phyloP scores from a whole-genome alignment of 2,888 invertebrate genomes.

The Plusia festucae region DNA sequence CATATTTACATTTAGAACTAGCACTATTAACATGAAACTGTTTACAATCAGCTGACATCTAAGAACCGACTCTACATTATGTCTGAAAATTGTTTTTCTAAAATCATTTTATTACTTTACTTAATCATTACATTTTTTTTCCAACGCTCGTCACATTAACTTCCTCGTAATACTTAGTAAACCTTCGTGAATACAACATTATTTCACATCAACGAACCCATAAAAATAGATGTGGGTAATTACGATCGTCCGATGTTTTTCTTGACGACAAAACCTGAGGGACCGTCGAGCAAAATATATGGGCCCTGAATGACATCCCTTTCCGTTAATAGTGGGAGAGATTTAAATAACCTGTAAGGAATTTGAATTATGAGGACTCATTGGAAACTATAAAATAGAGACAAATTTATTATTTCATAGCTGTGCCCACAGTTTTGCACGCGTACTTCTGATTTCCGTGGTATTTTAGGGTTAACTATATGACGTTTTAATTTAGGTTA shows the following conservation, averaged over 20 bases:
- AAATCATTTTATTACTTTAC: neutral
- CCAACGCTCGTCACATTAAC: slow-evolving; percentile 6
- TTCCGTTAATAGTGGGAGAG: slow-evolving; percentile 29
- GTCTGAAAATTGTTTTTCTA: neutral
- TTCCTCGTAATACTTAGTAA: slow-evolving; percentile 25
- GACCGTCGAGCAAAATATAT: slow-evolving; percentile 49
- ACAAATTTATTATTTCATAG: neutral
- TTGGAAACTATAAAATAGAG: slow-evolving; percentile 15
- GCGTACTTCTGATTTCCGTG: neutral
- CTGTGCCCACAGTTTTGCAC: neutral
- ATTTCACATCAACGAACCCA: slow-evolving; percentile 57
- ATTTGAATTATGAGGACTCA: slow-evolving; percentile 22
- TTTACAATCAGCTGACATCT: neutral
- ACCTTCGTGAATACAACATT: slow-evolving; percentile 40
- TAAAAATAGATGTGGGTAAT: slow-evolving; percentile 59
- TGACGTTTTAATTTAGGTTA: neutral
- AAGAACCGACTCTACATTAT: neutral
- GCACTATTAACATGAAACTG: neutral
- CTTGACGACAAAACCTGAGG: slow-evolving; percentile 50
- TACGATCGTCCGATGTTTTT: slow-evolving; percentile 49
- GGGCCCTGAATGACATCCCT: slow-evolving; percentile 44
- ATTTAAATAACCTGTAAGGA: slow-evolving; percentile 33
- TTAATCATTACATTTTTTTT: neutral
- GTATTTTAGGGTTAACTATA: neutral
- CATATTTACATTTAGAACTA: neutral